Percentiles rank a stretch among this genome's conserved stretches.
These are phyloP conservation scores for Drosophila mojavensis DNA, from an alignment of 1,140 invertebrate species.

Conservation along the genomic window DNA sequence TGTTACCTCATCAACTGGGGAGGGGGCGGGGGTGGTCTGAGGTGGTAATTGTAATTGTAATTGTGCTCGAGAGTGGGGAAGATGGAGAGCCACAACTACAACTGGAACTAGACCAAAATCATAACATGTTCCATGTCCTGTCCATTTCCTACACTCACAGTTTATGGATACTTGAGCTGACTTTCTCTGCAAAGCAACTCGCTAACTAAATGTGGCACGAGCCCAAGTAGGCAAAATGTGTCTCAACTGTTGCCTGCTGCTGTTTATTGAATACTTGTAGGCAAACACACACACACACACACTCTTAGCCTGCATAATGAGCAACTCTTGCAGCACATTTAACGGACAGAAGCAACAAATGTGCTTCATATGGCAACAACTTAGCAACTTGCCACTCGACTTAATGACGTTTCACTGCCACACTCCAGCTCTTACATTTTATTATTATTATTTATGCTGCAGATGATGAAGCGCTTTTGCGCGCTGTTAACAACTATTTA, in stretches of 20 bases:
- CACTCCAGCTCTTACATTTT: neutral
- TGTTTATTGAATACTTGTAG: conserved; percentile 72
- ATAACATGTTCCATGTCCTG: neutral
- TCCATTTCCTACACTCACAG: neutral
- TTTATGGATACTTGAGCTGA: conserved; percentile 41
- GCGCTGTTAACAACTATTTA: conserved; percentile 55
- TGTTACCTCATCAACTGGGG: neutral
- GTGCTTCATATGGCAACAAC: conserved; percentile 35
- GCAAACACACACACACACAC: conserved; percentile 7
- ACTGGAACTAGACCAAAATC: conserved; percentile 17
- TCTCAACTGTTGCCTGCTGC: conserved; percentile 29
- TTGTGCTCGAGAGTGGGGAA: conserved; percentile 8
- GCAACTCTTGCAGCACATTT: conserved; percentile 65
- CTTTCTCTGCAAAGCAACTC: conserved; percentile 42
- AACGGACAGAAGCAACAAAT: conserved; percentile 45
- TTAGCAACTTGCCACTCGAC: conserved; percentile 44
- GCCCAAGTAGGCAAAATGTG: conserved; percentile 20
- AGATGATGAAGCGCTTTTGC: conserved; percentile 67
- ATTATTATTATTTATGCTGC: conserved; percentile 38
- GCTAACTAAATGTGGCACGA: conserved; percentile 69
- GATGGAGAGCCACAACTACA: too few species aligned
- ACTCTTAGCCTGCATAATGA: conserved; percentile 12
- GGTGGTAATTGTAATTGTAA: conserved; percentile 9
- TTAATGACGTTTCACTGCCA: conserved; percentile 33
- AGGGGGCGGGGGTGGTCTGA: neutral